Conservation (phyloP, 2,113 vertebrate species). For the Garra rufa region DNA sequence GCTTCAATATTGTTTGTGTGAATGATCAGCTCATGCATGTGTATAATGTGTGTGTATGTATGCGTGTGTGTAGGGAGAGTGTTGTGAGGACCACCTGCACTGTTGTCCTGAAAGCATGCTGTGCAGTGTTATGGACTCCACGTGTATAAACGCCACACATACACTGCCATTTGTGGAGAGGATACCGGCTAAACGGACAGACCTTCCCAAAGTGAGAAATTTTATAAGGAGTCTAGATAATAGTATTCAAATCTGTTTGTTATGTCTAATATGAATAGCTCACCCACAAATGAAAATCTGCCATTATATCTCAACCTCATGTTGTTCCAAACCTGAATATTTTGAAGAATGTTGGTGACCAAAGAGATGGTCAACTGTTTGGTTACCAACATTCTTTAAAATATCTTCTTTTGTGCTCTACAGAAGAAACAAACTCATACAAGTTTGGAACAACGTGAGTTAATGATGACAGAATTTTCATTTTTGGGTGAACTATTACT, state of each 20-base stretch:
- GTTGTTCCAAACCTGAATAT: background rate
- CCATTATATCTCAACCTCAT: background rate
- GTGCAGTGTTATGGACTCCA: slow-evolving; percentile 56
- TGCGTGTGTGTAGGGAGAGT: slow-evolving; percentile 71
- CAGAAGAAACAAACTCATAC: background rate
- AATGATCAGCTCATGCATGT: slow-evolving; percentile 22
- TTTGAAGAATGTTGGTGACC: background rate
- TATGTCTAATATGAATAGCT: no score
- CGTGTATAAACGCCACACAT: slow-evolving; percentile 65
- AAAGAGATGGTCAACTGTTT: background rate
- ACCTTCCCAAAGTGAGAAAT: slow-evolving; percentile 64
- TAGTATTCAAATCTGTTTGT: background rate
- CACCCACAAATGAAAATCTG: background rate
- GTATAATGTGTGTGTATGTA: background rate
- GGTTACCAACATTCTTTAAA: background rate
- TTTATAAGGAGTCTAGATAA: background rate
- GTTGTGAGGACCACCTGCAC: slow-evolving; percentile 74
- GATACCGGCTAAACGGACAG: background rate
- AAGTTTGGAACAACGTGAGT: background rate
- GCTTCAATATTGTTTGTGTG: background rate
- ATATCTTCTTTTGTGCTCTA: background rate
- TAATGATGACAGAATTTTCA: background rate
- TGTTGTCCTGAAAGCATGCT: slow-evolving; percentile 71
- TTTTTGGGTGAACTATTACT: background rate
- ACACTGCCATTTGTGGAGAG: slow-evolving; percentile 65